Percentiles rank a stretch among this genome's conserved stretches.
Evolutionary conservation across 2,888 invertebrate genomes (phyloP).

Genomic region (Plagodis dolabraria): DNA sequence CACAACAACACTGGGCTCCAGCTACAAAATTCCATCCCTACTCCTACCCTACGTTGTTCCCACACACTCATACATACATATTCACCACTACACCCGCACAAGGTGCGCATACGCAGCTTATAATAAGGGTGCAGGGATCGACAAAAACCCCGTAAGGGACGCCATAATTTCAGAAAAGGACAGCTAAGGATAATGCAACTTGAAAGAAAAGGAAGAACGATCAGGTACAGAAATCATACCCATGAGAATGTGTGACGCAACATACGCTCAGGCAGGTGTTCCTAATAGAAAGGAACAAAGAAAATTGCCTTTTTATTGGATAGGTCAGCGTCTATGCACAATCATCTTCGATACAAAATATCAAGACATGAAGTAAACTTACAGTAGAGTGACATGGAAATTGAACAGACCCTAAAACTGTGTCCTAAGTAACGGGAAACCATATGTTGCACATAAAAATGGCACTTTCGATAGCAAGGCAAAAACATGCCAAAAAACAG

Average conservation of each 20-base stretch:
- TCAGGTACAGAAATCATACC: slow-evolving; percentile 74
- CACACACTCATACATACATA: slow-evolving; percentile 51
- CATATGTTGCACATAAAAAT: slow-evolving; percentile 40
- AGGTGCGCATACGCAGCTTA: slow-evolving; percentile 57
- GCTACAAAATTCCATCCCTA: slow-evolving; percentile 55
- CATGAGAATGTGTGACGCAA: slow-evolving; percentile 75
- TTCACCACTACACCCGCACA: slow-evolving; percentile 63
- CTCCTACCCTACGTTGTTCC: slow-evolving; percentile 48
- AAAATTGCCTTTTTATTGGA: slow-evolving; percentile 64
- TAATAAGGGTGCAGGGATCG: slow-evolving; percentile 75
- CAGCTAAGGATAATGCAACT: slow-evolving; percentile 41
- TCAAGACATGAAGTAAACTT: too few relatives aligned
- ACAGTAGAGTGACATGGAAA: too few relatives aligned
- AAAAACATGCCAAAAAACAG: slow-evolving; percentile 48
- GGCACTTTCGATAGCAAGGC: slow-evolving; percentile 46
- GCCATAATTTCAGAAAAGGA: slow-evolving; percentile 59
- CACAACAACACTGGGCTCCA: slow-evolving; percentile 57
- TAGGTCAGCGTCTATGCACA: slow-evolving; percentile 65
- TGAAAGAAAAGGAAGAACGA: slow-evolving; percentile 60
- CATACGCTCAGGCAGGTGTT: slow-evolving; percentile 74
- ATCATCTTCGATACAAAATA: slow-evolving; percentile 29
- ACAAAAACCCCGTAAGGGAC: slow-evolving; percentile 72
- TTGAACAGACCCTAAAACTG: slow-evolving; percentile 7
- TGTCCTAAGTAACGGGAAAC: slow-evolving; percentile 23
- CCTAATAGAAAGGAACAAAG: slow-evolving; percentile 69